A percentile compares a stretch with the other conserved stretches of the same genome.
These are phyloP conservation scores for Arenaria interpres DNA, from an alignment of 2,113 vertebrate genomes.

Conservation along the genomic window DNA sequence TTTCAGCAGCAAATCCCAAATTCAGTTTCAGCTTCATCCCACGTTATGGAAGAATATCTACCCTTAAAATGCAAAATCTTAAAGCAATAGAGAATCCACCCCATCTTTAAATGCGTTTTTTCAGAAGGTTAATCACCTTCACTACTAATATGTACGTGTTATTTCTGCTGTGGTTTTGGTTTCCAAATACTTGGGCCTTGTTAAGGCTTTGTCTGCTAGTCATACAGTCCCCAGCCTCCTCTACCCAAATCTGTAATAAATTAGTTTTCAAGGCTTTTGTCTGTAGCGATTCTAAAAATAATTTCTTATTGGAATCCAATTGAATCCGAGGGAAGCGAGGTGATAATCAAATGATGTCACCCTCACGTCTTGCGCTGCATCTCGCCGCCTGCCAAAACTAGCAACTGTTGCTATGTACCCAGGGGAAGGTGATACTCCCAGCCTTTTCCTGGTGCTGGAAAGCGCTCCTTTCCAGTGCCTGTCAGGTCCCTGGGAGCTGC, in stretches of 20 bases:
- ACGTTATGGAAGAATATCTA: background rate
- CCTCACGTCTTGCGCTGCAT: constrained; percentile 28
- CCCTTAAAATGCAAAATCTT: background rate
- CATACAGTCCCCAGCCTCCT: background rate
- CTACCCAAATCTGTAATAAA: background rate
- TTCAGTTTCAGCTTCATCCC: background rate
- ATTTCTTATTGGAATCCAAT: constrained; percentile 36
- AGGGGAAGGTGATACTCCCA: constrained; percentile 44
- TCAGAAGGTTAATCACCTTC: background rate
- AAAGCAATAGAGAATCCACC: background rate
- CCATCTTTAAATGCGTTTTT: background rate
- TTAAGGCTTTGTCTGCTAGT: constrained; percentile 14
- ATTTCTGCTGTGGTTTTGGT: background rate
- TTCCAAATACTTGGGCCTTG: background rate
- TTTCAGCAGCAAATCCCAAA: background rate
- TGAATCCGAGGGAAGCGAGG: constrained; percentile 10
- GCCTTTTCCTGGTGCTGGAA: background rate
- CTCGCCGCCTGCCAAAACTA: constrained; percentile 12
- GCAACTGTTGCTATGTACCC: constrained; percentile 66
- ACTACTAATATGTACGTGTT: background rate
- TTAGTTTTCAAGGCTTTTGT: constrained; percentile 32
- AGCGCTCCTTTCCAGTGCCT: background rate
- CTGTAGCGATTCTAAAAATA: constrained; percentile 51
- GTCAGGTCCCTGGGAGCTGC: background rate
- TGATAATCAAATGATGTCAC: constrained; percentile 64